phyloP scores from a whole-genome alignment of 2,888 invertebrate genomes.

The Trissolcus brochymenae region DNA sequence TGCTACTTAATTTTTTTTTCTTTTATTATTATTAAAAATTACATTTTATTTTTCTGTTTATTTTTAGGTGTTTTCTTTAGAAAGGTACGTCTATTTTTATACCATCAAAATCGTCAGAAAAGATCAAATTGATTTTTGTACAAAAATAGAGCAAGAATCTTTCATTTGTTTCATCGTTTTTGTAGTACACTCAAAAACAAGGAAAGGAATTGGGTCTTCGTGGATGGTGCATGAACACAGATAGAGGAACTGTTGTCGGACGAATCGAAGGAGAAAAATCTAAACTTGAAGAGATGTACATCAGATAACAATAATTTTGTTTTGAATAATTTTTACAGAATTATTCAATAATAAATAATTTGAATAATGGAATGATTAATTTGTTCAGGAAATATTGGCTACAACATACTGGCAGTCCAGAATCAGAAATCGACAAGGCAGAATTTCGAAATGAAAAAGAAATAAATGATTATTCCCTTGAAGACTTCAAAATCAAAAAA shows the following conservation, averaged over 20 bases:
- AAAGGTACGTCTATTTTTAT: conserved; percentile 68
- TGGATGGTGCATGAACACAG: conserved; percentile 87
- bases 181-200: conserved; percentile 82
- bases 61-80: conserved; percentile 75
- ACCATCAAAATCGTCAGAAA: background rate
- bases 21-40: background rate
- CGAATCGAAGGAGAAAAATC: conserved; percentile 80
- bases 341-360: too few relatives aligned
- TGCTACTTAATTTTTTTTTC: background rate
- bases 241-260: conserved; percentile 82
- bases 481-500: conserved; percentile 78
- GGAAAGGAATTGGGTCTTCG: conserved; percentile 81
- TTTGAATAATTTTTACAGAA: too few relatives aligned
- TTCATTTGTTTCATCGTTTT: conserved; percentile 5
- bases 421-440: conserved; percentile 84
- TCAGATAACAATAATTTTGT: too few relatives aligned
- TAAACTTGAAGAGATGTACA: conserved; percentile 80
- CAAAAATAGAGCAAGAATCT: background rate
- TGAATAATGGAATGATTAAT: background rate
- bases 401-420: conserved; percentile 84
- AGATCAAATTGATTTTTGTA: too few relatives aligned
- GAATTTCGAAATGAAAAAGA: conserved; percentile 82
- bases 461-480: conserved; percentile 78
- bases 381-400: conserved; percentile 80
- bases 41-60: conserved; percentile 4